These are phyloP conservation scores for Micromesistius poutassou DNA, from an alignment of 2,797 vertebrate species.

Conservation along the genomic window DNA sequence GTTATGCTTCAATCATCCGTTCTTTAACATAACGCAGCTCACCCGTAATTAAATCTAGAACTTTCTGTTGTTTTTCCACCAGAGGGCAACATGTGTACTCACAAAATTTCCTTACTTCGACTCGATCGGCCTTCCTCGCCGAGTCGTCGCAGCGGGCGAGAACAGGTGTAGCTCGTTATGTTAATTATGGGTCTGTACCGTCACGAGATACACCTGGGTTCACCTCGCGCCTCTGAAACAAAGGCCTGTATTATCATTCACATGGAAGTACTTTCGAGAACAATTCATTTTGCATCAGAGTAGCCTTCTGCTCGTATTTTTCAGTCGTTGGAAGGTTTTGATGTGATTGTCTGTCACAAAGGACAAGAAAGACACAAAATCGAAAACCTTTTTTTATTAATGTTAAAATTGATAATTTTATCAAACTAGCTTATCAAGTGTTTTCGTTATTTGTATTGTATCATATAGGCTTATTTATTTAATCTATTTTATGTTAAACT, in stretches of 20 bases:
- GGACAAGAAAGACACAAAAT: neutral
- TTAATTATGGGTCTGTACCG: no score
- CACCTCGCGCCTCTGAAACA: no score
- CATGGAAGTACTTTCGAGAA: no score
- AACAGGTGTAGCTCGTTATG: no score
- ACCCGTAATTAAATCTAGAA: neutral
- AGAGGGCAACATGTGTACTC: conserved; percentile 64
- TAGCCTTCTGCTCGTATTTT: neutral
- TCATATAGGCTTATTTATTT: neutral
- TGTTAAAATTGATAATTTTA: neutral
- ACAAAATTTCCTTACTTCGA: conserved; percentile 41
- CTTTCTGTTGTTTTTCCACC: conserved; percentile 48
- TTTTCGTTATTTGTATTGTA: neutral
- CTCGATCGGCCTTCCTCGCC: neutral
- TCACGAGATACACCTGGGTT: neutral
- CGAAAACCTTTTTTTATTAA: neutral
- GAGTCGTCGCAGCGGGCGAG: neutral
- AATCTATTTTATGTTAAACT: neutral
- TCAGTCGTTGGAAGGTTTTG: neutral
- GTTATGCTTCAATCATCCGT: neutral
- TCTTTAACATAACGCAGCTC: neutral
- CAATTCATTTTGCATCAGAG: no score
- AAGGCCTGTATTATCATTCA: no score
- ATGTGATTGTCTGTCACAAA: neutral
- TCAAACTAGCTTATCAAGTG: neutral